Conservation (phyloP, 1,140 invertebrate species). For the Drosophila bifasciata region DNA sequence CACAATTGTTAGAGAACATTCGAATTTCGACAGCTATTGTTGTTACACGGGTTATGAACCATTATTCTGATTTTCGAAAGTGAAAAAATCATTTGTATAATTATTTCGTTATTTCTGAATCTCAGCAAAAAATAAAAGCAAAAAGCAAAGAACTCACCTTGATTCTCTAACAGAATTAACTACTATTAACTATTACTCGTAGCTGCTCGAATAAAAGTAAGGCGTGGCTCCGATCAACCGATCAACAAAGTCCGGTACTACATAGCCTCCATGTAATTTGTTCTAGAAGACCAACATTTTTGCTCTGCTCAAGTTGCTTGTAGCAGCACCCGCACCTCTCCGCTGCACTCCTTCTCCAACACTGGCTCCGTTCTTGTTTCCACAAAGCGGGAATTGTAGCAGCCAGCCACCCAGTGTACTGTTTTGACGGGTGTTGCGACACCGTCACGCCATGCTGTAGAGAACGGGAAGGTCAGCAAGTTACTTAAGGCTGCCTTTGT, state of each 20-base stretch:
- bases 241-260: constrained; percentile 22
- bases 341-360: neutral
- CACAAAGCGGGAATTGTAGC: constrained; percentile 7
- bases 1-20: neutral
- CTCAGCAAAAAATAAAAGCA: neutral
- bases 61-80: constrained; percentile 14
- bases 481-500: constrained; percentile 29
- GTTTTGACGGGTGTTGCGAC: constrained; percentile 51
- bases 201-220: constrained; percentile 5
- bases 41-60: neutral
- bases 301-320: constrained; percentile 7
- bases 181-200: neutral
- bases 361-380: neutral
- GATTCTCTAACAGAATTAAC: constrained; percentile 7
- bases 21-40: neutral
- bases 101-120: constrained; percentile 4
- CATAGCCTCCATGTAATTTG: constrained; percentile 16
- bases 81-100: constrained; percentile 11
- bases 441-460: constrained; percentile 52
- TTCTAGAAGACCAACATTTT: constrained; percentile 41
- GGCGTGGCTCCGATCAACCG: constrained; percentile 19
- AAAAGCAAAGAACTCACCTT: constrained; percentile 9
- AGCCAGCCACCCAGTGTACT: constrained; percentile 5
- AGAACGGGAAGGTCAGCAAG: constrained; percentile 68
- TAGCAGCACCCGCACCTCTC: neutral